Evolutionary conservation across 2,113 vertebrate species (phyloP), one percentile per base, ranked within the genome.

Genomic region (Abramis brama): DNA sequence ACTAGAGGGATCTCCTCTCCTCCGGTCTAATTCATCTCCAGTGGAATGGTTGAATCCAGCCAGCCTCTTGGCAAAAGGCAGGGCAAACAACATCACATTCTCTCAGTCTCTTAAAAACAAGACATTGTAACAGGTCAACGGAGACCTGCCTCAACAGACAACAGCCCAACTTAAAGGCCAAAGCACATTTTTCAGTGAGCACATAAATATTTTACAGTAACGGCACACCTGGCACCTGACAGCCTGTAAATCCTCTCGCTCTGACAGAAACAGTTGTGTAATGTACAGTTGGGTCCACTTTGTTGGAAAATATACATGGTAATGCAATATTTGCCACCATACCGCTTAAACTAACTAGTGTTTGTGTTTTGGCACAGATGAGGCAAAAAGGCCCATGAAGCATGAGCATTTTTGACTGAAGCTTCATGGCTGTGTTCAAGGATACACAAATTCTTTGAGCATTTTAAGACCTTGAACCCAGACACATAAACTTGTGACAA

Each of bases 1-100:
- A 94, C 91, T 90, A 93, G 95, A 93, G 92, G 95, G 90, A 91
- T 66, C 93, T 92, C 81, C 30, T 78, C 84, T 45, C 89, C 90
- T 93, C 91, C 27, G 7, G 36, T 90, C 70, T 13, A 25, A n/a
- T 57, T 43, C 23, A 43, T 45, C 39, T 43, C n/a, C 59, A 25
- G n/a, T 43, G 45, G 5, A 60, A 83, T 77, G 80, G 33, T 82
- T 83, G 60, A 83, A 85, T 80, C 87, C 85, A 86, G 88, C 85
- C 89, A 91, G 91, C 90, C 85, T 86, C 78, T 59, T 89, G 84
- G 84, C 85, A 88, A 33, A 64, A 57, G 71, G 71, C 30, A 45
- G 82, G 89, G 82, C 52, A 73, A 82, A 74, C 79, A 90, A 88
- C 76, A 25, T 79, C 70, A 87, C 91, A 86, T 84, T 85, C 71